Conservation (phyloP, 2,113 vertebrate genomes). For the Aptenodytes forsteri region DNA sequence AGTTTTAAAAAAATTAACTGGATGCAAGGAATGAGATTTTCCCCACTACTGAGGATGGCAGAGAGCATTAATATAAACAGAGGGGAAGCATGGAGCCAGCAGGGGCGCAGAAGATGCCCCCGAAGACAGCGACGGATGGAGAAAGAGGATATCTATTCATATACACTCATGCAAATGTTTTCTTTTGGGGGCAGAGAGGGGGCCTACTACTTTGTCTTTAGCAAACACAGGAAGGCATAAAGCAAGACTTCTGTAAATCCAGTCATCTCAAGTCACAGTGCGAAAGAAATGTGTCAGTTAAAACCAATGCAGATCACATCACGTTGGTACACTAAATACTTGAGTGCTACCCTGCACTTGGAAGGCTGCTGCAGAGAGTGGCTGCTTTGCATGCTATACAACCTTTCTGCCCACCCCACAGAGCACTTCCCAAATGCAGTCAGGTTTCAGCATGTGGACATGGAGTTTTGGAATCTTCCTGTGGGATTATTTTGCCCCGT, state of each 20-base stretch:
- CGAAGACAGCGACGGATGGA: neutral
- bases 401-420: neutral
- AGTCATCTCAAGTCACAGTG: neutral
- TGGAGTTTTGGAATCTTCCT: neutral
- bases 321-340: neutral
- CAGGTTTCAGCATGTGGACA: neutral
- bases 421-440: neutral
- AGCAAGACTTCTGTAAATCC: neutral
- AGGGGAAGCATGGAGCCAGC: neutral
- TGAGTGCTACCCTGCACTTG: neutral
- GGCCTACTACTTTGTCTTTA: neutral
- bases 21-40: neutral
- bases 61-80: neutral
- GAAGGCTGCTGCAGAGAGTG: neutral
- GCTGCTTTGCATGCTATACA: neutral
- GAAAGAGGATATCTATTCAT: neutral
- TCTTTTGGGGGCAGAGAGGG: neutral
- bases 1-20: neutral
- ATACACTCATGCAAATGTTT: neutral
- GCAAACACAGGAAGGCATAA: neutral
- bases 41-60: neutral
- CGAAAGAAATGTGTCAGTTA: neutral
- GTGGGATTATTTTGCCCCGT: neutral
- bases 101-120: neutral
- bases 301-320: neutral